A percentile compares a stretch with the other conserved stretches of the same genome.
Evolutionary conservation across 2,888 invertebrate species (phyloP).

Genomic region (Drosophila longiperda): DNA sequence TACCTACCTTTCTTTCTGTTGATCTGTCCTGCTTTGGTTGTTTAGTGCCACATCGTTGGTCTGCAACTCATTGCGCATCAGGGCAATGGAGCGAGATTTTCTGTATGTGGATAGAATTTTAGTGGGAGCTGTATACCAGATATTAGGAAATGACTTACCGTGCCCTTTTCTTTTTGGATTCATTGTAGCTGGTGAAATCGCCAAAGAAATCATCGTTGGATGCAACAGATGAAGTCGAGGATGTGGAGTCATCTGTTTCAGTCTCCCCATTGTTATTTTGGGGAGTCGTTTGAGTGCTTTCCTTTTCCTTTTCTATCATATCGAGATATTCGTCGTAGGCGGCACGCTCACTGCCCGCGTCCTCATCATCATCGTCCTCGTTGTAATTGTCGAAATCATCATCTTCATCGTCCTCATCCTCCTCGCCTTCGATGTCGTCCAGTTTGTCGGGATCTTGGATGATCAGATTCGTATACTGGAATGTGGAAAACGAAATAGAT

Average conservation of each 20-base stretch:
- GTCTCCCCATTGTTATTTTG: constrained; percentile 8
- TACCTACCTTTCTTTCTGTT: constrained; percentile 43
- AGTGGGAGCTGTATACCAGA: neutral
- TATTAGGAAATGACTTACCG: constrained; percentile 50
- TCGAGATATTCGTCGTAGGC: constrained; percentile 63
- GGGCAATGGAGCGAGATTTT: constrained; percentile 83
- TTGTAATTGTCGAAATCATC: constrained; percentile 16
- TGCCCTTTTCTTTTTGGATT: constrained; percentile 68
- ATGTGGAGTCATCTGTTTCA: constrained; percentile 4
- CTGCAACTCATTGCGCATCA: constrained; percentile 77
- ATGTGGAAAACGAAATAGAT: constrained; percentile 30
- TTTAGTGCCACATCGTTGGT: constrained; percentile 78
- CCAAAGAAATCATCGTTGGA: constrained; percentile 77
- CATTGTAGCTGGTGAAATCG: constrained; percentile 76
- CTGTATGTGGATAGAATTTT: constrained; percentile 48
- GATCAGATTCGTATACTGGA: constrained; percentile 77
- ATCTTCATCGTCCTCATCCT: constrained; percentile 38
- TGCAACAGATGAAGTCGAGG: constrained; percentile 33
- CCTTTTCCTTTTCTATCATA: constrained; percentile 43
- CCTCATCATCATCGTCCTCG: constrained; percentile 40
- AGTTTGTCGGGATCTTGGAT: constrained; percentile 73
- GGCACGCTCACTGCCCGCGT: constrained; percentile 20
- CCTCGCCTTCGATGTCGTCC: constrained; percentile 51
- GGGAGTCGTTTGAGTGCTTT: neutral
- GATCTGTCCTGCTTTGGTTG: constrained; percentile 34